Conservation (phyloP, 92 coral and sea anemone genomes). For the Porites divaricata region DNA sequence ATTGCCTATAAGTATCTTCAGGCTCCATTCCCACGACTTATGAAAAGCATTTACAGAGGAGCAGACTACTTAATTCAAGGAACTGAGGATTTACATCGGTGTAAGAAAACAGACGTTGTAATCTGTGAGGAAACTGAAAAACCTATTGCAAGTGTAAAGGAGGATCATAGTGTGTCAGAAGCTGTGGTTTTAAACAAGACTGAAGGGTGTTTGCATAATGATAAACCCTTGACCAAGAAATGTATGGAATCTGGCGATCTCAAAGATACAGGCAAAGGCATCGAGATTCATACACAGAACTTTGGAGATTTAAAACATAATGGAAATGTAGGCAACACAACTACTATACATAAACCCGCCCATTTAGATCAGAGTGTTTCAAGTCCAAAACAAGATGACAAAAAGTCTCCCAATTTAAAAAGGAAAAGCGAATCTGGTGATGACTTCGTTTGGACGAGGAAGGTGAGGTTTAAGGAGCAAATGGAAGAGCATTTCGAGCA, state of each 20-base stretch:
- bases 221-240: not conserved
- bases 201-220: not conserved
- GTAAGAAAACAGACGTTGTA: too few species aligned
- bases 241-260: not conserved
- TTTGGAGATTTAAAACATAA: not conserved
- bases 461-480: slow-evolving; percentile 16
- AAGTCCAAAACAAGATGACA: not conserved
- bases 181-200: not conserved
- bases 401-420: not conserved
- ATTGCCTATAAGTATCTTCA: slow-evolving; percentile 15
- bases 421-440: slow-evolving; percentile 2
- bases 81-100: not conserved
- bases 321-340: not conserved
- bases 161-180: not conserved
- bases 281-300: not conserved
- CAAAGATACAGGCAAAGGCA: too few species aligned
- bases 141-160: not conserved
- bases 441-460: not conserved
- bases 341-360: not conserved
- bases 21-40: slow-evolving; percentile 46
- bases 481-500: not conserved
- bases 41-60: not conserved
- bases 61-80: not conserved
- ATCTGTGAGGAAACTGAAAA: not conserved
- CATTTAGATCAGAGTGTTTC: not conserved